Evolutionary conservation across 2,113 vertebrate species (phyloP), one percentile per base, ranked within the genome.

Genomic region (Syngnathus scovelli): DNA sequence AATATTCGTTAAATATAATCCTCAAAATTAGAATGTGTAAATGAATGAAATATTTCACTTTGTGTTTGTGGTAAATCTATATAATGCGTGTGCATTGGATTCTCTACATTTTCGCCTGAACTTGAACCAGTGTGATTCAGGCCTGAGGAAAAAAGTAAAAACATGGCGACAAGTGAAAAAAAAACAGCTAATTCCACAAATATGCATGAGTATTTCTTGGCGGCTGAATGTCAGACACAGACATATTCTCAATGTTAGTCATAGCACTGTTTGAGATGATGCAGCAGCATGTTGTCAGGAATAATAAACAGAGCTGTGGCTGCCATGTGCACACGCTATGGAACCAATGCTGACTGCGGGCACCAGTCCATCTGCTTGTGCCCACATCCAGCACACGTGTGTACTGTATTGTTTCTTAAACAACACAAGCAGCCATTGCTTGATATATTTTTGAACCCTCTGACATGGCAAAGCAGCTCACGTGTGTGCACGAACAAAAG

Each of bases 301-400:
- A 62, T 60, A 66, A 58, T n/a, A 51, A 68, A 78, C 60, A 48
- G 21, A 38, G 13, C 38, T n/a, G 13, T 56, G 7, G 51, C 16
- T 44, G 39, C 64, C 64, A 21, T 59, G 5, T 61, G 19, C 27
- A 18, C 27, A 16, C 6, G 5, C 27, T 36, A 58, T 36, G 55
- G 27, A 36, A 58, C 7, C 55, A 58, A 58, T 36, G 23, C 27
- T 36, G 55, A 6, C 13, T 36, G 52, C 69, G 68, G 79, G 73
- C 83, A 84, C 77, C 74, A 55, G 37, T 80, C 74, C 77, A 78
- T 72, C 71, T 74, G 66, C 72, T 27, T 62, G 49, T 4, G 19
- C 49, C 18, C 8, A 16, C 44, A 51, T 9, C 8, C 49, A 51
- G 49, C 6, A n/a, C 8, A 9, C 4, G 49, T 52, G 68, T 81